Percentiles rank a stretch among this genome's conserved stretches.
Evolutionary conservation across 2,888 invertebrate genomes (phyloP).

Genomic region (Eustalomyia histrio): DNA sequence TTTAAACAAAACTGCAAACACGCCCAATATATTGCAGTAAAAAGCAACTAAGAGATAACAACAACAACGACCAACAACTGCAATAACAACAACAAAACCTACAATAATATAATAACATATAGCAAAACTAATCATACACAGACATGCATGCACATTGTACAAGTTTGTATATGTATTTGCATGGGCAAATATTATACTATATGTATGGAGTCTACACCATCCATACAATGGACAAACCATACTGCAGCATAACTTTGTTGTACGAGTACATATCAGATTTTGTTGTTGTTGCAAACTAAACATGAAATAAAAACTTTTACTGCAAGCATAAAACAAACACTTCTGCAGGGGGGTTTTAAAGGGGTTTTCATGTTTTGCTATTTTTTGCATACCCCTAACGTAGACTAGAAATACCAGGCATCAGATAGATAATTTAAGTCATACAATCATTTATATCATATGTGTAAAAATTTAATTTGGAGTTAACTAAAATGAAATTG

Average conservation of each 20-base stretch:
- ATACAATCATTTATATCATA: not conserved
- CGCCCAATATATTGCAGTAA: slow-evolving; percentile 66
- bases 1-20: slow-evolving; percentile 62
- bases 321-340: slow-evolving; percentile 35
- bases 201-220: slow-evolving; percentile 34
- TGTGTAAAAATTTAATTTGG: not conserved
- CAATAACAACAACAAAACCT: slow-evolving; percentile 48
- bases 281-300: slow-evolving; percentile 42
- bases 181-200: slow-evolving; percentile 24
- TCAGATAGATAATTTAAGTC: not conserved
- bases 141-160: slow-evolving; percentile 2
- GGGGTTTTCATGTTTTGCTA: not conserved
- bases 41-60: slow-evolving; percentile 40
- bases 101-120: slow-evolving; percentile 49
- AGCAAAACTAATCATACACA: slow-evolving; percentile 42
- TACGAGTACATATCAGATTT: slow-evolving; percentile 1
- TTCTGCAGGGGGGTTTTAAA: not conserved
- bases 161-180: not conserved
- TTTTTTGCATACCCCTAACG: not conserved
- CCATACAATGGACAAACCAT: slow-evolving; percentile 40
- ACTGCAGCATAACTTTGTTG: slow-evolving; percentile 64
- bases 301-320: slow-evolving; percentile 28
- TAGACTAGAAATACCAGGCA: not conserved
- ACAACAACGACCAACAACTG: slow-evolving; percentile 27
- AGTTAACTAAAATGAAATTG: too few relatives aligned